Evolutionary conservation across 2,888 invertebrate species (phyloP).

Genomic region (Dioctria linearis): DNA sequence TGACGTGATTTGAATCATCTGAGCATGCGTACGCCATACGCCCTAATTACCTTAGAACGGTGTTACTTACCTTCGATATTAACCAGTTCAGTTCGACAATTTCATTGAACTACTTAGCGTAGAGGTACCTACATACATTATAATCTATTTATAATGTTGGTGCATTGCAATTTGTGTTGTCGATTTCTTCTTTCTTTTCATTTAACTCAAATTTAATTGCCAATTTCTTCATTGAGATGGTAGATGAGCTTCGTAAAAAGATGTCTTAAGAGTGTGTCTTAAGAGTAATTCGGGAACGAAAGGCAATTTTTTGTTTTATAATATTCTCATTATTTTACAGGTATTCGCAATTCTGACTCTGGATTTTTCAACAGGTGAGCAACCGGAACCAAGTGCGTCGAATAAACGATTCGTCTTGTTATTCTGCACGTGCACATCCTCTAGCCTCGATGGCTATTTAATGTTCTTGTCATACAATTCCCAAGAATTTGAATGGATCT

Average conservation of each 20-base stretch:
- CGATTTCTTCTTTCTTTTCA: too few species aligned
- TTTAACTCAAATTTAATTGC: too few species aligned
- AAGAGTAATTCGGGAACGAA: too few species aligned
- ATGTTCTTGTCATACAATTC: constrained; percentile 50
- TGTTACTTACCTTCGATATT: not conserved
- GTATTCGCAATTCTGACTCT: not conserved
- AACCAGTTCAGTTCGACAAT: not conserved
- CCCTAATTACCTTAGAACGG: constrained; percentile 53
- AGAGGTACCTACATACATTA: too few species aligned
- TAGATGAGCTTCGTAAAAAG: too few species aligned
- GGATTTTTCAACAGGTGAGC: constrained; percentile 23
- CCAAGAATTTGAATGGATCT: constrained; percentile 30
- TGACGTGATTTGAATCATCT: constrained; percentile 55
- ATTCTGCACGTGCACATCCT: constrained; percentile 53
- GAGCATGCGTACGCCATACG: not conserved
- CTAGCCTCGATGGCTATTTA: constrained; percentile 48
- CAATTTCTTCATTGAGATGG: too few species aligned
- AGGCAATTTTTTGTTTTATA: too few species aligned
- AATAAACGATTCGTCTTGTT: constrained; percentile 46
- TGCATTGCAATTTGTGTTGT: too few species aligned
- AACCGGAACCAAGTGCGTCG: constrained; percentile 56
- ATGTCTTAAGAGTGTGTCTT: too few species aligned
- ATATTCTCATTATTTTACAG: too few species aligned
- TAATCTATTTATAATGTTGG: too few species aligned
- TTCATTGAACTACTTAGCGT: constrained; percentile 14